Conservation (phyloP, 2,113 vertebrate species). For the Gobius niger region DNA sequence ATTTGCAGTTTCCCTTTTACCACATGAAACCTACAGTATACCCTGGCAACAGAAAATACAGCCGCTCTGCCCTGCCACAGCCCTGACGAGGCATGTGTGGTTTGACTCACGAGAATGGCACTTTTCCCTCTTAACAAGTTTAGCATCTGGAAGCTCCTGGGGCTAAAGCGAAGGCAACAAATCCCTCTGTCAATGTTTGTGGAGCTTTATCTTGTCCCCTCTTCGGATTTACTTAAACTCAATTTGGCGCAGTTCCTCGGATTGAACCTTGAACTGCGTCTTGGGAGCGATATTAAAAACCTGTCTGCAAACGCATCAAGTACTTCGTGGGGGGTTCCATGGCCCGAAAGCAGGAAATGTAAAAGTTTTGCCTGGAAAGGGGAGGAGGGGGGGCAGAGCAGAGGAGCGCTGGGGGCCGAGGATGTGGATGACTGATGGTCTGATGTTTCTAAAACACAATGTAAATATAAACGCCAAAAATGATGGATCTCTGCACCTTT, state of each 20-base stretch:
- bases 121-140: constrained; percentile 36
- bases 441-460: background rate
- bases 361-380: constrained; percentile 9
- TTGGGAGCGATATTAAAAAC: constrained; percentile 49
- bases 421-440: constrained; percentile 33
- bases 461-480: constrained; percentile 10
- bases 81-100: background rate
- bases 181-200: constrained; percentile 34
- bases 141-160: constrained; percentile 21
- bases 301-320: constrained; percentile 19
- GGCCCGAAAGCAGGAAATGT: constrained; percentile 27
- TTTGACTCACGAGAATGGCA: constrained; percentile 16
- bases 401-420: constrained; percentile 7
- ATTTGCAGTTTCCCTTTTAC: constrained; percentile 14
- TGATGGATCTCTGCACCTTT: background rate
- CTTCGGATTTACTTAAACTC: constrained; percentile 15
- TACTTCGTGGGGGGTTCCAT: constrained; percentile 24
- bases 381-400: background rate
- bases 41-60: background rate
- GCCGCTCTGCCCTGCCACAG: background rate
- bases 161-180: constrained; percentile 2
- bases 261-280: constrained; percentile 37
- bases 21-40: background rate
- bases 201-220: constrained; percentile 21
- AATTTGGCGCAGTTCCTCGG: constrained; percentile 1